Conservation (phyloP, 2,797 vertebrate species). For the Lycodopsis pacificus region DNA sequence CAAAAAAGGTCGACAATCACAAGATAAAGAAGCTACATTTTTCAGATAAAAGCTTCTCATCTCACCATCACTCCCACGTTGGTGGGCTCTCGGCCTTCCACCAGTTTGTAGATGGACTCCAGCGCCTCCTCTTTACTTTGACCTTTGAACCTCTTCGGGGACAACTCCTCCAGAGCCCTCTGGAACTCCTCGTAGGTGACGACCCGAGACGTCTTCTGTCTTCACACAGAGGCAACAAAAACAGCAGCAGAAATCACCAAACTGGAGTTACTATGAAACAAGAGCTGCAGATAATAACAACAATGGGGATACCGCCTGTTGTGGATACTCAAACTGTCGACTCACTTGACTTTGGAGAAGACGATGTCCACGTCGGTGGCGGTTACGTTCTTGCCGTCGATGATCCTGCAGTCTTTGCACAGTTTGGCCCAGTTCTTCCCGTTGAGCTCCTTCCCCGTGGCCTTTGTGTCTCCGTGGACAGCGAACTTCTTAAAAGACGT, state of each 20-base stretch:
- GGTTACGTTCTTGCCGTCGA: conserved; percentile 89
- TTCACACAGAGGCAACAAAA: conserved; percentile 64
- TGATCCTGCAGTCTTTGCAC: conserved; percentile 97
- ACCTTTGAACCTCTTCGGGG: conserved; percentile 92
- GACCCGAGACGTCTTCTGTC: conserved; percentile 91
- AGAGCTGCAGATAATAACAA: too few species aligned
- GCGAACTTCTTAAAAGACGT: conserved; percentile 92
- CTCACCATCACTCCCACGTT: conserved; percentile 93
- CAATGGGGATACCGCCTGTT: not conserved
- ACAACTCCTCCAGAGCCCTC: conserved; percentile 91
- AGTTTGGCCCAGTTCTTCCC: conserved; percentile 99
- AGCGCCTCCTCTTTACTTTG: conserved; percentile 92
- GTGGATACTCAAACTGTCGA: not conserved
- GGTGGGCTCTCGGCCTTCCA: conserved; percentile 90
- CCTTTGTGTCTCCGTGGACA: conserved; percentile 93
- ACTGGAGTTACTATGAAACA: not conserved
- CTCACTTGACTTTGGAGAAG: conserved; percentile 98
- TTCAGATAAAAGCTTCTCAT: not conserved
- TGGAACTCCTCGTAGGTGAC: conserved; percentile 94
- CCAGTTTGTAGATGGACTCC: conserved; percentile 87
- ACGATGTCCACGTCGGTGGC: conserved; percentile 95
- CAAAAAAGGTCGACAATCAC: not conserved
- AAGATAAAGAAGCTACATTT: not conserved
- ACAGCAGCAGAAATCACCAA: not conserved
- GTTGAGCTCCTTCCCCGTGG: conserved; percentile 92